Base-by-base conservation (phyloP, 2,888 invertebrate genomes). In the Harmothoe impar region DNA sequence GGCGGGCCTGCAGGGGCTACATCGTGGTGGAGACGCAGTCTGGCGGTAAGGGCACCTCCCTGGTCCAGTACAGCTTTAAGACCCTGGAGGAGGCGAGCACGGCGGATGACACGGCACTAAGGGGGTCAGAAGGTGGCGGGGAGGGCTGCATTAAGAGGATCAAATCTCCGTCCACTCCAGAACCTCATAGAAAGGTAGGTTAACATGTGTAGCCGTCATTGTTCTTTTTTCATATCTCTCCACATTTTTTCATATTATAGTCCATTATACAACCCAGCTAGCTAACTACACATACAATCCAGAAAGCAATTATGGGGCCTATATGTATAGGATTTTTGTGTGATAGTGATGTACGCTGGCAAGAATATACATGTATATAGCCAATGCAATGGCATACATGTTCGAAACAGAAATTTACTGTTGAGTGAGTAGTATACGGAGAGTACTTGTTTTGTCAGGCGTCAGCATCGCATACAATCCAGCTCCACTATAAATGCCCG, bases 1-100 rank as follows among this genome's bases (percentile, higher is more conserved):
- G 94, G 92, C 92, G 94, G 33, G 92, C 94, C 0, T 93, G 95
- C 33, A 93, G 93, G 29, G 95, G 95, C 0, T 92, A 94, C 89
- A 92, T 95, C 56, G 93, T 94, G 77, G 93, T 95, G 62, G 95
- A 95, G 90, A 95, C 95, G 7, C 93, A 94, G 91, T 94, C 94
- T 12, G 95, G 95, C 12, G 95, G 95, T 20, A 94, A 94, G 31
- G 94, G 93, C 10, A 77, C 51, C n/a, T 89, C 89, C 43, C 52
- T 90, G 31, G 89, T 90, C 23, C 78, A 90, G 33, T 91, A 72
- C 86, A 88, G 77, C 33, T 91, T 86, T 68, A 43, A 68, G 15
- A 25, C 62, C 0, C 33, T 35, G 12, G 68, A 62, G 7, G 68
- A 89, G 20, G 25, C 5, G 1, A 17, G 1, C 62, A n/a, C 1